These are phyloP conservation scores for Panthera uncia DNA, from an alignment of 2,113 vertebrate genomes.

Conservation along the genomic window DNA sequence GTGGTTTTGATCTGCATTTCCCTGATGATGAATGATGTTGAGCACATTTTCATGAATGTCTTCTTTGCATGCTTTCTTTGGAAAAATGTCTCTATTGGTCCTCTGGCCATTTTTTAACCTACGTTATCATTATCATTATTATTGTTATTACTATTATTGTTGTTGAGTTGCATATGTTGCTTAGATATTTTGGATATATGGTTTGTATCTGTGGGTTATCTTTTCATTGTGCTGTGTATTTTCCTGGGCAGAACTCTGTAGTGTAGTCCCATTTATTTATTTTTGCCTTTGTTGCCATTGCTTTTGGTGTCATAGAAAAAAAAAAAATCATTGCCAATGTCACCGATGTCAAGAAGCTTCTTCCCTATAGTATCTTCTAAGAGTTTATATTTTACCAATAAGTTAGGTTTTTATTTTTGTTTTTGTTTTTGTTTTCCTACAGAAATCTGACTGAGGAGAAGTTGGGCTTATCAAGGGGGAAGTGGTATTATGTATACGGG, in stretches of 20 bases:
- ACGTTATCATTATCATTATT: not conserved
- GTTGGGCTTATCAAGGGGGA: not conserved
- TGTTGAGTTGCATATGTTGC: not conserved
- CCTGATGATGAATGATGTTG: not conserved
- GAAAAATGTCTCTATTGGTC: not conserved
- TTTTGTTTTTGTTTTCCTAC: not conserved
- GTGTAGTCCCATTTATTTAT: not conserved
- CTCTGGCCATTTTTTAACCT: not conserved
- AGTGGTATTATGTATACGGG: accelerated
- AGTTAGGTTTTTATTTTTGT: not conserved
- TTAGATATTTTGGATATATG: not conserved
- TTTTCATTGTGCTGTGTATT: not conserved
- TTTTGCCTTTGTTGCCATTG: not conserved
- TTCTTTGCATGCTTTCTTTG: not conserved
- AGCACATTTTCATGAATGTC: not conserved
- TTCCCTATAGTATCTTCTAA: not conserved
- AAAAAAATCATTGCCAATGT: not conserved
- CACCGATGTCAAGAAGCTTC: not conserved
- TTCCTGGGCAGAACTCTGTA: not conserved
- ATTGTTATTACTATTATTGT: not conserved
- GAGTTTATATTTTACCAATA: not conserved
- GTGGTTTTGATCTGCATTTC: not conserved
- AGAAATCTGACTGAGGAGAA: not conserved
- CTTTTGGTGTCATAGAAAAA: not conserved
- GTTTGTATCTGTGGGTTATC: not conserved